Conservation (phyloP, 2,888 invertebrate species). For the Papilio gigon region DNA sequence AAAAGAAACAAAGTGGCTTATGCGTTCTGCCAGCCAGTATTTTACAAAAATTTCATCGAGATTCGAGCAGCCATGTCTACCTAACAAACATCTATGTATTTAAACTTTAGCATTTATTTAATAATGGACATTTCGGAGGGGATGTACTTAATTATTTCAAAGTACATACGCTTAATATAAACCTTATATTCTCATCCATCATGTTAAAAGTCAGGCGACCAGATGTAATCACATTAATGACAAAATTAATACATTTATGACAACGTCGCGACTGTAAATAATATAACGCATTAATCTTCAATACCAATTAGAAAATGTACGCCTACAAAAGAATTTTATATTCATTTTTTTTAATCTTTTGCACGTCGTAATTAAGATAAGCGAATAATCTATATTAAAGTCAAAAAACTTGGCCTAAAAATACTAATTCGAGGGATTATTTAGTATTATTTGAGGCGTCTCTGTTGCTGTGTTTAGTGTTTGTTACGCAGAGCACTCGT, state of each 20-base stretch:
- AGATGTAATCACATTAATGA: background rate
- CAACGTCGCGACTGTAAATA: background rate
- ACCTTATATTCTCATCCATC: background rate
- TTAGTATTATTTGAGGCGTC: background rate
- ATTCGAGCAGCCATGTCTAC: too few species aligned
- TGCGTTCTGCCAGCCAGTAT: too few species aligned
- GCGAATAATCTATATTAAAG: background rate
- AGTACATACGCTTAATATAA: background rate
- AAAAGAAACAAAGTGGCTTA: too few species aligned
- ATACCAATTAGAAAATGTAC: background rate
- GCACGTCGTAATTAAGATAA: slow-evolving; percentile 35
- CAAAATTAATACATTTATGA: slow-evolving; percentile 15
- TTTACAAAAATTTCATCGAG: too few species aligned
- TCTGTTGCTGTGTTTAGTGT: background rate
- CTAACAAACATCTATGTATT: too few species aligned
- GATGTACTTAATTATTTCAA: background rate
- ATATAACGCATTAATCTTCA: background rate
- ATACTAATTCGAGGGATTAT: slow-evolving; percentile 10
- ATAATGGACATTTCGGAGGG: background rate
- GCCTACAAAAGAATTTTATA: slow-evolving; percentile 26
- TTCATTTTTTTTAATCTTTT: slow-evolving; percentile 43
- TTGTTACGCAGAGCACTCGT: background rate
- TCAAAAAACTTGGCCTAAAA: slow-evolving; percentile 1
- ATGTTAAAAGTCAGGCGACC: background rate
- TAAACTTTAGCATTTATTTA: too few species aligned